These are phyloP conservation scores for Gymnarchus niloticus DNA, from an alignment of 2,113 vertebrate species.

Conservation along the genomic window DNA sequence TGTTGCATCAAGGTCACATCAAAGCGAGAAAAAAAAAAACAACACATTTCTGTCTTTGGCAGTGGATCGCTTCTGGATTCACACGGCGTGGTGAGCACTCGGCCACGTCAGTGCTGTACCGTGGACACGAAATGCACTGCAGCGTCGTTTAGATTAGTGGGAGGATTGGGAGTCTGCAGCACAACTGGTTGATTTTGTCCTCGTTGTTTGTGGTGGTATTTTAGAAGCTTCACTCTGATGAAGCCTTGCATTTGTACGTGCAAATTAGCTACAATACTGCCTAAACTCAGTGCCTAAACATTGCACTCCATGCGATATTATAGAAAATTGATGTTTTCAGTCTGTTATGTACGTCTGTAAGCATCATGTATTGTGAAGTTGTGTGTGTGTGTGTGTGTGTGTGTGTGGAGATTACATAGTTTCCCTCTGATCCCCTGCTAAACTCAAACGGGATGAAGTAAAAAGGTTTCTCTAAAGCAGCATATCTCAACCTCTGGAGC, in stretches of 20 bases:
- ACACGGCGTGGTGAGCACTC: background rate
- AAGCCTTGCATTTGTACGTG: background rate
- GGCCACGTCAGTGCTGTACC: background rate
- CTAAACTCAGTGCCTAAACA: background rate
- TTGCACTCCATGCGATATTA: background rate
- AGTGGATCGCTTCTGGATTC: background rate
- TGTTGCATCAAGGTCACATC: constrained; percentile 6
- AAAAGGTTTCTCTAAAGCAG: background rate
- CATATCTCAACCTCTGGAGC: no score
- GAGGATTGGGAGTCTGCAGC: background rate
- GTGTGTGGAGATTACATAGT: no score
- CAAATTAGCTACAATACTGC: background rate
- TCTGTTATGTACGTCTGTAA: background rate
- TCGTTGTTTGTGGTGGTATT: background rate
- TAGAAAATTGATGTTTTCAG: background rate
- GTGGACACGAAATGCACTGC: background rate
- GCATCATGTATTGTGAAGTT: background rate
- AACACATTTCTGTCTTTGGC: background rate
- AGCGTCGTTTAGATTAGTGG: no score
- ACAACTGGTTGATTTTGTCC: background rate
- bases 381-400: background rate
- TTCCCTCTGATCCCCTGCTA: no score
- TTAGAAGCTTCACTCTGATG: background rate
- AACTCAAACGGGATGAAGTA: no score
- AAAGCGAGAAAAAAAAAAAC: background rate